Conservation (phyloP, 2,797 vertebrate genomes). For the Girardinus metallicus region DNA sequence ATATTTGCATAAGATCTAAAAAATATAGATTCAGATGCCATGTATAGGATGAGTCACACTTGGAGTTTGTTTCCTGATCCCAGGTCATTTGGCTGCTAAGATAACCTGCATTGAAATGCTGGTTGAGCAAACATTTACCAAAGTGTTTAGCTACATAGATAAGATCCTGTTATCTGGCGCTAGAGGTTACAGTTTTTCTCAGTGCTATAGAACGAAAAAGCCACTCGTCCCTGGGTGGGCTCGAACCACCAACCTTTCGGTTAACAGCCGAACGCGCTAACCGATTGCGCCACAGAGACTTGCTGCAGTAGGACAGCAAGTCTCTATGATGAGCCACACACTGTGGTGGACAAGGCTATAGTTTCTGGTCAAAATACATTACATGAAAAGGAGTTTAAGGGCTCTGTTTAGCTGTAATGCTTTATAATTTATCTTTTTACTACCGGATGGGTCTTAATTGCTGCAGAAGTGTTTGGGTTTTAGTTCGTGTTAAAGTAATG, state of each 20-base stretch:
- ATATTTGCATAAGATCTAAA: not conserved
- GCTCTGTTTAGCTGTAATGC: not conserved
- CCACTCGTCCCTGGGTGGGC: conserved; percentile 5
- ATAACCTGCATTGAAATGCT: not conserved
- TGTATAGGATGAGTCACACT: not conserved
- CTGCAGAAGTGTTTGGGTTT: not conserved
- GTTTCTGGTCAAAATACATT: not conserved
- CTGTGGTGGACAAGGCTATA: not conserved
- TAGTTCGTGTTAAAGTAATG: not conserved
- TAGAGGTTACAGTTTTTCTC: not conserved
- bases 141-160: not conserved
- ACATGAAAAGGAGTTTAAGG: not conserved
- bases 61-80: not conserved
- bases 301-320: not conserved
- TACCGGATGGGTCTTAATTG: not conserved
- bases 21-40: not conserved
- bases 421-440: not conserved
- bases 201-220: not conserved
- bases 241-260: conserved; percentile 18
- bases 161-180: not conserved
- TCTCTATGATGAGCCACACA: fast-evolving
- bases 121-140: not conserved
- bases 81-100: too few relatives aligned
- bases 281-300: conserved; percentile 16
- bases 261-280: conserved; percentile 16